Base-by-base conservation (phyloP, 2,888 invertebrate species). In the Resseliella maxima region DNA sequence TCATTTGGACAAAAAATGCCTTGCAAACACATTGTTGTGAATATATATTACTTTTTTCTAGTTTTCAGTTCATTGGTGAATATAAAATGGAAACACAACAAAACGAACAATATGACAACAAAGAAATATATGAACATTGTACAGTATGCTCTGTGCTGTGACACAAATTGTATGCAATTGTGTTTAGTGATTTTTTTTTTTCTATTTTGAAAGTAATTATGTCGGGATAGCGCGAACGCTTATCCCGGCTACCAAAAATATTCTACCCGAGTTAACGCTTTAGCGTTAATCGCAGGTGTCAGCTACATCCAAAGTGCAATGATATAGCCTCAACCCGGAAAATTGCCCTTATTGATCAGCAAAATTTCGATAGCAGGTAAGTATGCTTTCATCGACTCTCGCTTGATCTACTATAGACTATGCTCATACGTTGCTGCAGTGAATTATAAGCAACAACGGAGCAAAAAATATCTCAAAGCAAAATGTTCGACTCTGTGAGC, bases 231-330 rank as follows among this genome's bases (percentile, higher is more conserved):
- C 92, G 92, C 92, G 92, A 90, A 92, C 92, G 92, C 92, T 88
- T 92, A 92, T 92, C 92, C 92, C 92, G 92, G 92, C 92, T 92
- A 92, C 91, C 92, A 93, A 93, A 92, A 92, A 92, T 92, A 92
- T 90, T 92, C 92, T 93, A 92, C 92, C 93, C 93, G 93, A 94
- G 93, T 93, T 93, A 93, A 92, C 92, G 92, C 93, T 92, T 93
- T 93, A 93, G 93, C 93, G 92, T 92, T 92, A 93, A 93, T 93
- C 94, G 94, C 94, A 93, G 92, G 92, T 92, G 93, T 94, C 94
- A 94, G 92, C 94, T 92, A 92, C 90, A 91, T 24, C 92, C 94
- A 92, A 89, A 92, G 94, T 94, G 94, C 94, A 94, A 94, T 94
- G 94, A 92, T 90, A 91, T 90, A 92, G 93, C 93, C 94, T 94